These are phyloP conservation scores for Taenioides sp. DNA, from an alignment of 2,797 vertebrate species.

Conservation along the genomic window DNA sequence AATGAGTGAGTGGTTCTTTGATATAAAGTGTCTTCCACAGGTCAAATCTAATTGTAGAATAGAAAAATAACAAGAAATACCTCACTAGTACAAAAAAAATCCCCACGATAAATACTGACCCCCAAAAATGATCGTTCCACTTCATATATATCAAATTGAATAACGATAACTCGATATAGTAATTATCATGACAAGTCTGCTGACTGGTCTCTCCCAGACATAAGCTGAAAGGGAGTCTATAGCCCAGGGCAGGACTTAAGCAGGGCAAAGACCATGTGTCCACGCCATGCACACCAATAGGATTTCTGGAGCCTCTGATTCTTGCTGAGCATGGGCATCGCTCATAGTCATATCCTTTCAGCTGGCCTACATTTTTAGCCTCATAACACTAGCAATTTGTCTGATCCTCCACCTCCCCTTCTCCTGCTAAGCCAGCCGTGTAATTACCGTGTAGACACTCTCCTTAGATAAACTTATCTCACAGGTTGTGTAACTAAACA, in stretches of 20 bases:
- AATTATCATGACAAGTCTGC: neutral
- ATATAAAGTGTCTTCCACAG: too few relatives aligned
- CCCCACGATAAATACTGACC: too few relatives aligned
- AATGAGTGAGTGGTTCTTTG: too few relatives aligned
- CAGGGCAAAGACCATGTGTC: conserved; percentile 41
- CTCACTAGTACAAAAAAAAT: too few relatives aligned
- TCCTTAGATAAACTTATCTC: conserved; percentile 17
- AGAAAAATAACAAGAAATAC: too few relatives aligned
- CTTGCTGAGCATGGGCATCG: conserved; percentile 33
- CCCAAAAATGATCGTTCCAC: too few relatives aligned
- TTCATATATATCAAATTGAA: too few relatives aligned
- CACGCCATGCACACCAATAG: conserved; percentile 26
- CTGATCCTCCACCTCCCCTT: conserved; percentile 51
- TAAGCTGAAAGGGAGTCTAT: conserved; percentile 29
- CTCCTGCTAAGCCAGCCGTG: conserved; percentile 60
- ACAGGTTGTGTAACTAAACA: conserved; percentile 5
- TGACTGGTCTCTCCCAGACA: conserved; percentile 36
- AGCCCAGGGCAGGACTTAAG: conserved; percentile 36
- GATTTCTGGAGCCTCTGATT: conserved; percentile 34
- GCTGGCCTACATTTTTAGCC: conserved; percentile 65
- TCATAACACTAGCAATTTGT: conserved; percentile 62
- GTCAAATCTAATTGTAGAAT: too few relatives aligned
- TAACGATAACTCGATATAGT: too few relatives aligned
- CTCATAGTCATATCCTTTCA: conserved; percentile 51
- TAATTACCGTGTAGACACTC: conserved; percentile 61